These are phyloP conservation scores for Lophochroa leadbeateri DNA, from an alignment of 2,113 vertebrate species.

Conservation along the genomic window DNA sequence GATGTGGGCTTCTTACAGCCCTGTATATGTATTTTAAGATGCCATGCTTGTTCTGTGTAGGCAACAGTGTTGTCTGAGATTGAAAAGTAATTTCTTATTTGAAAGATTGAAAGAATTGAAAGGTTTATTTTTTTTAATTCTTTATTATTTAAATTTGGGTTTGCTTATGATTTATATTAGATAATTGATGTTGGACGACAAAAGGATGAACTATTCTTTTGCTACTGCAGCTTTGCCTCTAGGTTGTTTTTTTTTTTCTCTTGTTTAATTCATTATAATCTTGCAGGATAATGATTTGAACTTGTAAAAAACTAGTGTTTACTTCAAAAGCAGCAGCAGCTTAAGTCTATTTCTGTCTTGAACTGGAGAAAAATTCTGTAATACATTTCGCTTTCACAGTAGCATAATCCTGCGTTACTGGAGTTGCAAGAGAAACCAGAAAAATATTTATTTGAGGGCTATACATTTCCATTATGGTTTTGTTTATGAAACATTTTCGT, in stretches of 20 bases:
- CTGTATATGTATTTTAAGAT: background rate
- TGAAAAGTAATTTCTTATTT: background rate
- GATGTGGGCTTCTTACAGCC: background rate
- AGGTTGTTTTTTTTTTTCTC: background rate
- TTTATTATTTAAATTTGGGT: background rate
- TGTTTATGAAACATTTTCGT: conserved; percentile 11
- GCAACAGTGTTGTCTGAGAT: background rate
- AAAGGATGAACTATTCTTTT: background rate
- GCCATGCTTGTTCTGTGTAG: background rate
- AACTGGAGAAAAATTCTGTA: background rate
- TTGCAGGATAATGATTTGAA: background rate
- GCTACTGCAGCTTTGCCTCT: background rate
- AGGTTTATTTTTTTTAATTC: background rate
- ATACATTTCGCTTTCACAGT: background rate
- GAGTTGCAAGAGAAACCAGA: background rate
- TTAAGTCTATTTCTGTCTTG: background rate
- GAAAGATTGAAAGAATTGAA: background rate
- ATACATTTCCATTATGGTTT: background rate
- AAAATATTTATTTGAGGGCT: conserved; percentile 21
- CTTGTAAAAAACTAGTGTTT: background rate
- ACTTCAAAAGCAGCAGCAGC: background rate
- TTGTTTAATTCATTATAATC: background rate
- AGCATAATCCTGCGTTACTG: background rate
- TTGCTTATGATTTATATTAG: background rate
- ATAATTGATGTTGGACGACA: background rate